A percentile compares a stretch with the other conserved stretches of the same genome.
Evolutionary conservation across 2,888 invertebrate species (phyloP).

Genomic region (Odontothrips loti): DNA sequence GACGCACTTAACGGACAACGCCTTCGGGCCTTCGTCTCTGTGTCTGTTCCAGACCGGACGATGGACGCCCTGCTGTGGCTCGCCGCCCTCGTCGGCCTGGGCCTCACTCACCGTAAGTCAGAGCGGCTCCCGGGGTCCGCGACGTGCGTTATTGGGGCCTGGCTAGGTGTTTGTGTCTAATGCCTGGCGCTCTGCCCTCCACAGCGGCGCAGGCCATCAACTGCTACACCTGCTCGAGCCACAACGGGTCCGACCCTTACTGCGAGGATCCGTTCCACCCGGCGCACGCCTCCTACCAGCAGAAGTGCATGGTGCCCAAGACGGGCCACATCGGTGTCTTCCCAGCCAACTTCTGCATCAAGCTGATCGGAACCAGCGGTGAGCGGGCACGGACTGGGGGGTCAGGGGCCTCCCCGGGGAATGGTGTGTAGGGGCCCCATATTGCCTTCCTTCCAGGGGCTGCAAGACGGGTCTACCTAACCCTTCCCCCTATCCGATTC

Average conservation of each 20-base stretch:
- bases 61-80: not conserved
- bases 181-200: not conserved
- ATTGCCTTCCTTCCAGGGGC: too few species aligned
- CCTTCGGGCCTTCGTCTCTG: too few species aligned
- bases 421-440: too few species aligned
- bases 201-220: slow-evolving; percentile 44
- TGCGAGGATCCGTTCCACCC: slow-evolving; percentile 54
- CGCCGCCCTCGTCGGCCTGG: not conserved
- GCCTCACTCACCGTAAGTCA: not conserved
- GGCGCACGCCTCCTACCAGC: slow-evolving; percentile 46
- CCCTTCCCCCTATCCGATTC: too few species aligned
- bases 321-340: slow-evolving; percentile 50
- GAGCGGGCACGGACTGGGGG: too few species aligned
- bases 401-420: too few species aligned
- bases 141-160: too few species aligned
- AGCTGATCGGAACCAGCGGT: slow-evolving; percentile 51
- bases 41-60: not conserved
- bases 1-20: too few species aligned
- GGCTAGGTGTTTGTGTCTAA: not conserved
- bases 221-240: slow-evolving; percentile 52
- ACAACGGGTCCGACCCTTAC: slow-evolving; percentile 48
- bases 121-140: too few species aligned
- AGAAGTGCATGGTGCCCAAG: slow-evolving; percentile 51
- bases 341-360: slow-evolving; percentile 54
- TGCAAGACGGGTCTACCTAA: too few species aligned